Evolutionary conservation across 2,797 vertebrate genomes (phyloP).

Genomic region (Fringilla coelebs): DNA sequence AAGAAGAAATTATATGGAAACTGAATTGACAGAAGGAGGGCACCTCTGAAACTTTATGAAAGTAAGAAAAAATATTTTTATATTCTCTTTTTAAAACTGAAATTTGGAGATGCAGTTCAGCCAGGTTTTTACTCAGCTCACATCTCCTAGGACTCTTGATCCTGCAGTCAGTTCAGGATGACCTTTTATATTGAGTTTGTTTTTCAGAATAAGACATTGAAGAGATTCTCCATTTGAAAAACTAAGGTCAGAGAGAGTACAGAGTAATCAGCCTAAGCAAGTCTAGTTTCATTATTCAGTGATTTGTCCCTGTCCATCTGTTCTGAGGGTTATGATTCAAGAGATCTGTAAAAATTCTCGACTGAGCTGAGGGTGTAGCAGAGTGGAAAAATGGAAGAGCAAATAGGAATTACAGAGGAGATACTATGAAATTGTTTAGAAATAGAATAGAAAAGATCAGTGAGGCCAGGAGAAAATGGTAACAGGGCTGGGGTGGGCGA

Average conservation of each 20-base stretch:
- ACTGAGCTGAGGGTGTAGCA: neutral
- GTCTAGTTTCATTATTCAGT: neutral
- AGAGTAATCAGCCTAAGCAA: neutral
- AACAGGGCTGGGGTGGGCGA: accelerated
- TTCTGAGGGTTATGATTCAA: neutral
- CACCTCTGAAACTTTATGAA: neutral
- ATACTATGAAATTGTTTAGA: neutral
- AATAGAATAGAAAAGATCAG: neutral
- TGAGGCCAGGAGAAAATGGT: neutral
- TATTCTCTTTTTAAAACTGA: neutral
- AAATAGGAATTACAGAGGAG: neutral
- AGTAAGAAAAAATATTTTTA: neutral
- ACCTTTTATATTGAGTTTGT: neutral
- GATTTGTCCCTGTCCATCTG: neutral
- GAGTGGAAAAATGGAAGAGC: neutral
- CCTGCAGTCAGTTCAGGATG: neutral
- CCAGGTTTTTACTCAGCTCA: neutral
- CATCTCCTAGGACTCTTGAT: neutral
- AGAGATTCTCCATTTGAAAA: neutral
- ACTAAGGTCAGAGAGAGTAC: neutral
- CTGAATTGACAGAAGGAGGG: neutral
- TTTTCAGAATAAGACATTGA: neutral
- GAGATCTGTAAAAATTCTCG: neutral
- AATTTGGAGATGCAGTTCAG: neutral
- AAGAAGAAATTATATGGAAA: neutral